A percentile compares a stretch with the other conserved stretches of the same genome.
These are phyloP conservation scores for Trachemys scripta DNA, from an alignment of 2,113 vertebrate genomes.

Conservation along the genomic window DNA sequence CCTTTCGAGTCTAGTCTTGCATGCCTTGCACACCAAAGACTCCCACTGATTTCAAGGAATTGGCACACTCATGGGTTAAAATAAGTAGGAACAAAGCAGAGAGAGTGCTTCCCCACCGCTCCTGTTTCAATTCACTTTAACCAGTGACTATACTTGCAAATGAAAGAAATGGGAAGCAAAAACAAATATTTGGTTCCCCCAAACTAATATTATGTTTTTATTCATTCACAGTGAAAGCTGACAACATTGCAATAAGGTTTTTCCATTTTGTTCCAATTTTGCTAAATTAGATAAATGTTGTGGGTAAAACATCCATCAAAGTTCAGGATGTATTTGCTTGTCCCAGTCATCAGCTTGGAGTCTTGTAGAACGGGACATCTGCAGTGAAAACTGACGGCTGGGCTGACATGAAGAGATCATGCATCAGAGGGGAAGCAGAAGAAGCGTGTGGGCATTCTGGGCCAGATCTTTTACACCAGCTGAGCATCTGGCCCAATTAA, in stretches of 20 bases:
- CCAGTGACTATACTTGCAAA: constrained; percentile 28
- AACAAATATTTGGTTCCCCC: constrained; percentile 39
- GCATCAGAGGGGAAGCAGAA: background rate
- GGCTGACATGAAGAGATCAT: background rate
- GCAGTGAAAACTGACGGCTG: background rate
- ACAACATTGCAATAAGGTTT: background rate
- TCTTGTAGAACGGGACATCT: background rate
- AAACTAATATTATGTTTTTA: constrained; percentile 52
- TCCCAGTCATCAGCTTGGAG: background rate
- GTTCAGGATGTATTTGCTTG: background rate
- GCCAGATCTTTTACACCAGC: background rate
- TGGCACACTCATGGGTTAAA: background rate
- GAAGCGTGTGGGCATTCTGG: background rate
- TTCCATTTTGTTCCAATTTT: background rate
- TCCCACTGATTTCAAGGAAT: background rate
- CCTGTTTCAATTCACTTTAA: constrained; percentile 57
- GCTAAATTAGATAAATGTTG: background rate
- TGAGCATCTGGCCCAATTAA: background rate
- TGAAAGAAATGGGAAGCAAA: constrained; percentile 58
- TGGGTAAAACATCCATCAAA: background rate
- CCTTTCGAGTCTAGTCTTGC: background rate
- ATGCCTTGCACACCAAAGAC: background rate
- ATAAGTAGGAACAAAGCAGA: background rate
- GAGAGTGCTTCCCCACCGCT: background rate
- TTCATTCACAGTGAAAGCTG: constrained; percentile 15